A percentile compares a stretch with the other conserved stretches of the same genome.
phyloP scores from a whole-genome alignment of 30 jellyfish, hydroid and myxozoan species.

The Chironex yamaguchii region DNA sequence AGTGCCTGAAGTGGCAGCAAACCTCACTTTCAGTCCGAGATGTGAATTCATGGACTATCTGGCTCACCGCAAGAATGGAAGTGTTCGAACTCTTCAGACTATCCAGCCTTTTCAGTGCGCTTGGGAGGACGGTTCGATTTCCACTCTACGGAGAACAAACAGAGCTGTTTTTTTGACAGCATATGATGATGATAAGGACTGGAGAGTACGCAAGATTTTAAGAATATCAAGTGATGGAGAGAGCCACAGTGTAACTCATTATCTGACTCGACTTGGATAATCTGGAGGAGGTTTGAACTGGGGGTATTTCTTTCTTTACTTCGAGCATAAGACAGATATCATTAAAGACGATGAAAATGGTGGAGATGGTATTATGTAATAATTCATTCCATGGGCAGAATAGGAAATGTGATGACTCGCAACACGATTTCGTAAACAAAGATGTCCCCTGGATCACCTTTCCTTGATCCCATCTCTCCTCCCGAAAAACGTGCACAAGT shows the following conservation, averaged over 20 bases:
- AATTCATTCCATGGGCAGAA: too few relatives aligned
- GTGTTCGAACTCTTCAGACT: constrained; percentile 24
- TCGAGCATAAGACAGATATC: too few relatives aligned
- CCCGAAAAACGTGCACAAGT: too few relatives aligned
- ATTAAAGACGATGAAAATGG: too few relatives aligned
- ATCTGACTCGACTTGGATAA: constrained; percentile 46
- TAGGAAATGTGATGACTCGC: too few relatives aligned
- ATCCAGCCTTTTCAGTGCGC: constrained; percentile 74
- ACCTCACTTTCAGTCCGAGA: constrained; percentile 37
- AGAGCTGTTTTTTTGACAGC: constrained; percentile 71
- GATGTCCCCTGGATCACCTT: too few relatives aligned
- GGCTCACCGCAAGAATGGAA: constrained; percentile 57
- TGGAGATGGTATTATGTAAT: too few relatives aligned
- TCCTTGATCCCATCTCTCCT: too few relatives aligned
- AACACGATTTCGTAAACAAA: too few relatives aligned
- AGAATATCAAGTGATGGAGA: constrained; percentile 79
- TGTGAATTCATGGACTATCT: constrained; percentile 65
- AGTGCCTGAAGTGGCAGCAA: constrained; percentile 44
- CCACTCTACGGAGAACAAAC: constrained; percentile 14
- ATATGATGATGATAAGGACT: constrained; percentile 25
- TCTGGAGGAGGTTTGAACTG: background rate
- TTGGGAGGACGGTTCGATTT: constrained; percentile 60
- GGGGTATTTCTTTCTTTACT: background rate
- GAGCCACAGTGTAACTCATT: constrained; percentile 60
- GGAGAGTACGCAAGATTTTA: constrained; percentile 64